Percentiles rank a stretch among this genome's conserved stretches.
phyloP scores from a whole-genome alignment of 2,888 invertebrate species.

The Drosophila quinaria region DNA sequence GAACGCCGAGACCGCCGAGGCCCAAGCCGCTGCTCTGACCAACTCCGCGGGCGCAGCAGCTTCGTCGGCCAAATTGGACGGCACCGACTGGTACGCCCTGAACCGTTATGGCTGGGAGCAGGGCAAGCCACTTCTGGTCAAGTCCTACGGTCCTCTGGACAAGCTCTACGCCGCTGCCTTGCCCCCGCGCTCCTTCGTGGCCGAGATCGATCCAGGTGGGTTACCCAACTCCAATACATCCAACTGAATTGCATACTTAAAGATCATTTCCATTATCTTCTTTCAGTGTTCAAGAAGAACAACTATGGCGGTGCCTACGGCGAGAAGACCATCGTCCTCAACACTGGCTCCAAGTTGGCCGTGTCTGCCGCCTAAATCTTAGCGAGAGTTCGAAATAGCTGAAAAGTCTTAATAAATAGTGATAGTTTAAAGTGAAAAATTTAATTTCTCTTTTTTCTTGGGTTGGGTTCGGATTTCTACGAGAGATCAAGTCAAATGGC shows the following conservation, averaged over 20 bases:
- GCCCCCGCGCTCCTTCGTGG: slow-evolving; percentile 83
- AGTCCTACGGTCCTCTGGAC: slow-evolving; percentile 73
- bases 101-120: slow-evolving; percentile 77
- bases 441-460: too few species aligned
- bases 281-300: slow-evolving; percentile 77
- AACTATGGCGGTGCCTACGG: slow-evolving; percentile 65
- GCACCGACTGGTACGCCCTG: slow-evolving; percentile 64
- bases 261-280: not conserved
- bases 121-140: slow-evolving; percentile 76
- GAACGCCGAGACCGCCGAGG: slow-evolving; percentile 63
- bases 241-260: slow-evolving; percentile 25
- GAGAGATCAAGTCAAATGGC: not conserved
- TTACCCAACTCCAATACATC: slow-evolving; percentile 8
- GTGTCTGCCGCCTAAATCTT: slow-evolving; percentile 69
- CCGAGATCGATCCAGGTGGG: slow-evolving; percentile 83
- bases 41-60: slow-evolving; percentile 80
- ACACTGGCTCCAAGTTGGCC: slow-evolving; percentile 72
- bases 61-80: slow-evolving; percentile 75
- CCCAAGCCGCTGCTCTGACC: slow-evolving; percentile 72
- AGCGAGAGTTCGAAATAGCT: not conserved
- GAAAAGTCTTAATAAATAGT: slow-evolving; percentile 73
- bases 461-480: too few species aligned
- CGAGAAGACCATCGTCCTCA: slow-evolving; percentile 46
- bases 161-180: slow-evolving; percentile 79
- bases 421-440: slow-evolving; percentile 60